phyloP scores from a whole-genome alignment of 1,140 invertebrate species.

The Calliphora vicina region DNA sequence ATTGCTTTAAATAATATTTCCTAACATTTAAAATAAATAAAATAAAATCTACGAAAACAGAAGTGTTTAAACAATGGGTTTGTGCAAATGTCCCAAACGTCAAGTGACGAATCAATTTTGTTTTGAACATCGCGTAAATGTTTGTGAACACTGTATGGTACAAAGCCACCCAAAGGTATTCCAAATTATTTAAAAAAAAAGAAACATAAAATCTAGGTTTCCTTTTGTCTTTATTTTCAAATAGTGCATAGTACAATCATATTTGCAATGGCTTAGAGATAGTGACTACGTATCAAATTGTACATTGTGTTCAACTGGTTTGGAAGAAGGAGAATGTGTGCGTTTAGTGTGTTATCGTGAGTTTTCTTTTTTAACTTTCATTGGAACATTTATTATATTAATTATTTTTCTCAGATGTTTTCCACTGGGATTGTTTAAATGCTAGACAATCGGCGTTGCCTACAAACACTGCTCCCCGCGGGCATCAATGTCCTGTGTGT shows the following conservation, averaged over 20 bases:
- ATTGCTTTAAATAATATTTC: not conserved
- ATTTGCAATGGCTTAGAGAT: slow-evolving; percentile 96
- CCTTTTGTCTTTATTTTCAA: slow-evolving; percentile 54
- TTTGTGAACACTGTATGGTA: slow-evolving; percentile 98
- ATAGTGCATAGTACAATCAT: slow-evolving; percentile 97
- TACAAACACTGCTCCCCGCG: slow-evolving; percentile 58
- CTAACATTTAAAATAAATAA: not conserved
- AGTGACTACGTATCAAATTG: slow-evolving; percentile 95
- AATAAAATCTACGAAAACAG: not conserved
- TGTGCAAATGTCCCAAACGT: slow-evolving; percentile 97
- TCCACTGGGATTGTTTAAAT: slow-evolving; percentile 61
- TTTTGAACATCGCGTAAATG: slow-evolving; percentile 98
- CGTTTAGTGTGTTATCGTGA: slow-evolving; percentile 86
- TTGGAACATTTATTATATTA: not conserved
- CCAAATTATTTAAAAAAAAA: slow-evolving; percentile 18
- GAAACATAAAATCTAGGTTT: not conserved
- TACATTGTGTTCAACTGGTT: slow-evolving; percentile 80
- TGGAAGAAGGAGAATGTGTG: slow-evolving; percentile 86
- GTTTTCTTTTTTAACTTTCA: too few relatives aligned
- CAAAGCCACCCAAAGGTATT: slow-evolving; percentile 85
- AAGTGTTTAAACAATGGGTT: slow-evolving; percentile 75
- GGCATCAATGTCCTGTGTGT: slow-evolving; percentile 58
- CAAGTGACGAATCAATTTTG: slow-evolving; percentile 98
- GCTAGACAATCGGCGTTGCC: slow-evolving; percentile 57
- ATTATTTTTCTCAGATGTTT: slow-evolving; percentile 51